Base-by-base conservation (phyloP, 1,140 invertebrate species). In the Brachionus paranguensis region DNA sequence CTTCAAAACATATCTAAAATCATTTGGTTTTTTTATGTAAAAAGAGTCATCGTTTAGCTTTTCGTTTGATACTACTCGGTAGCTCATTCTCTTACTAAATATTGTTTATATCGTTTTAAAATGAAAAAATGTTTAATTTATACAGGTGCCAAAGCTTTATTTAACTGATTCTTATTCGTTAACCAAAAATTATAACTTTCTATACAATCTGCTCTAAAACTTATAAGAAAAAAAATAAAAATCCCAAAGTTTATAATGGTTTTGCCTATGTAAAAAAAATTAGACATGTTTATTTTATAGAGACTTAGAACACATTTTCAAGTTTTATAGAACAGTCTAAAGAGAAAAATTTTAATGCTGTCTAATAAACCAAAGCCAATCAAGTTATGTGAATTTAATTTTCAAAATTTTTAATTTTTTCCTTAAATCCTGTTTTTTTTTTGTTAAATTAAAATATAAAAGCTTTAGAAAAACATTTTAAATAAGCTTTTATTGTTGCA, bases 71-170 rank as follows among this genome's bases (percentile, higher is more conserved):
- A 11, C 41, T 45, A 68, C 33, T 11, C 33, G 27, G 33, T 33
- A 68, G 33, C 27, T 43, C 68, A 43, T 43, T 43, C 41, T 72
- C n/a, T 41, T 72, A 37, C 27, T 43, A 43, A 37, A 43, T 45
- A n/a, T 72, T 72, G 29, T 72, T 43, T 72, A 60, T 60, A 60
- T 43, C 14, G 33, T 72, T 37, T 72, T 68, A n/a, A 68, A 37
- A 68, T 68, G 33, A 33, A 33, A 33, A 27, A 33, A 68, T 68
- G 27, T 41, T 72, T 72, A 72, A 72, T 41, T 72, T 72, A 43
- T 72, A 72, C 68, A 72, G 68, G 68, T 72, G 37, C 43, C 24
- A 24, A 33, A 33, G 65, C 33, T 68, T 68, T 68, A 68, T 68
- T 20, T 41, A 41, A 20, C 43, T 72, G 14, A 43, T 17, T 41